A percentile compares a stretch with the other conserved stretches of the same genome.
phyloP scores from a whole-genome alignment of 2,797 vertebrate genomes.

The Danio kyathit region DNA sequence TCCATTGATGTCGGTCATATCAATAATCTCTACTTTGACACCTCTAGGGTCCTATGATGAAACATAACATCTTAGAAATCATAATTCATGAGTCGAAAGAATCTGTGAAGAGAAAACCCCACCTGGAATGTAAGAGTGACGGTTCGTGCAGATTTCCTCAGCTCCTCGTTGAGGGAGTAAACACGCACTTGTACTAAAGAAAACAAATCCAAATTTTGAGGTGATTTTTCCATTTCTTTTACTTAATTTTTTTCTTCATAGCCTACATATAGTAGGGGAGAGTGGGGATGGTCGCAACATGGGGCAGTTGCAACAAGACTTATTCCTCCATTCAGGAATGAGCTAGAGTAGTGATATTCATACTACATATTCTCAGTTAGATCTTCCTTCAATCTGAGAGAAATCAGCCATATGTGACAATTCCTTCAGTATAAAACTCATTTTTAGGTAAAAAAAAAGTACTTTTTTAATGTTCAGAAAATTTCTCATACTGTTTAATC shows the following conservation, averaged over 20 bases:
- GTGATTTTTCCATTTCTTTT: not conserved
- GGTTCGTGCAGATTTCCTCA: conserved; percentile 83
- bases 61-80: not conserved
- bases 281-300: too few species aligned
- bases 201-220: not conserved
- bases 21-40: conserved; percentile 82
- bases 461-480: too few species aligned
- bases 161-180: conserved; percentile 89
- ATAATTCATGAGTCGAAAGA: not conserved
- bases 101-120: conserved; percentile 41
- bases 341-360: too few species aligned
- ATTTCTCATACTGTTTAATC: too few species aligned
- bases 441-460: too few species aligned
- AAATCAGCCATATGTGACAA: too few species aligned
- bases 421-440: too few species aligned
- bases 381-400: too few species aligned
- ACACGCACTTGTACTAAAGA: conserved; percentile 88
- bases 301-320: too few species aligned
- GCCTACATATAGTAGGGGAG: too few species aligned
- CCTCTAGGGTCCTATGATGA: conserved; percentile 85
- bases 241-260: not conserved
- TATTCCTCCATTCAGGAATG: too few species aligned
- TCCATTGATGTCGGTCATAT: conserved; percentile 86
- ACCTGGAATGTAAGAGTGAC: conserved; percentile 88
- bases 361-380: too few species aligned